Percentiles rank a stretch among this genome's conserved stretches.
These are phyloP conservation scores for Channallabes apus DNA, from an alignment of 2,797 vertebrate genomes.

Conservation along the genomic window DNA sequence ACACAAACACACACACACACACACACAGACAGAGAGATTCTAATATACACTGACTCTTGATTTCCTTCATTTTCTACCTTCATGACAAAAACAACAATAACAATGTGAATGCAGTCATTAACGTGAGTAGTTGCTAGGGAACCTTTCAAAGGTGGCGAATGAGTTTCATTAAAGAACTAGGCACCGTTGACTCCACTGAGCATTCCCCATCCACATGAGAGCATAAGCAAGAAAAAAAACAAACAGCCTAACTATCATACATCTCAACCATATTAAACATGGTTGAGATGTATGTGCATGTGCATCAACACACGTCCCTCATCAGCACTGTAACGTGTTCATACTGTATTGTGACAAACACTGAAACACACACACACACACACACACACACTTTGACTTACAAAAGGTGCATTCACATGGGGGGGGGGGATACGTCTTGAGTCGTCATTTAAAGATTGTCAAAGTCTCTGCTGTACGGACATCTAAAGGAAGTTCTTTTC, in stretches of 20 bases:
- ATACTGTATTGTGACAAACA: constrained; percentile 49
- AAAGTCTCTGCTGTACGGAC: too few species aligned
- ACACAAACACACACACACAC: neutral
- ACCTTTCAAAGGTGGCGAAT: constrained; percentile 67
- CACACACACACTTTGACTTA: too few species aligned
- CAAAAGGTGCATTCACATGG: too few species aligned
- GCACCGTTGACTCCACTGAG: constrained; percentile 69
- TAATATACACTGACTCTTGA: constrained; percentile 29
- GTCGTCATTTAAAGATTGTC: too few species aligned
- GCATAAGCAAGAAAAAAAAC: constrained; percentile 35
- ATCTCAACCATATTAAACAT: neutral
- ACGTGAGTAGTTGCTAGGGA: constrained; percentile 73
- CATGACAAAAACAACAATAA: constrained; percentile 63
- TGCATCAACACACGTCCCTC: constrained; percentile 50
- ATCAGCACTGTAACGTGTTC: constrained; percentile 1
- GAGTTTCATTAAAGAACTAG: constrained; percentile 71
- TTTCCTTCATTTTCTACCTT: constrained; percentile 48
- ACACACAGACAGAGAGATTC: neutral
- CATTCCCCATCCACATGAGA: constrained; percentile 65
- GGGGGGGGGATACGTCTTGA: too few species aligned
- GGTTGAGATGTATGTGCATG: constrained; percentile 11
- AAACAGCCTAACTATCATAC: constrained; percentile 30
- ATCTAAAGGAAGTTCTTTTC: too few species aligned
- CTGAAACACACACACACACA: neutral
- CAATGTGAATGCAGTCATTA: constrained; percentile 59